Evolutionary conservation across 2,888 invertebrate genomes (phyloP).

Genomic region (Gnatocerus cornutus): DNA sequence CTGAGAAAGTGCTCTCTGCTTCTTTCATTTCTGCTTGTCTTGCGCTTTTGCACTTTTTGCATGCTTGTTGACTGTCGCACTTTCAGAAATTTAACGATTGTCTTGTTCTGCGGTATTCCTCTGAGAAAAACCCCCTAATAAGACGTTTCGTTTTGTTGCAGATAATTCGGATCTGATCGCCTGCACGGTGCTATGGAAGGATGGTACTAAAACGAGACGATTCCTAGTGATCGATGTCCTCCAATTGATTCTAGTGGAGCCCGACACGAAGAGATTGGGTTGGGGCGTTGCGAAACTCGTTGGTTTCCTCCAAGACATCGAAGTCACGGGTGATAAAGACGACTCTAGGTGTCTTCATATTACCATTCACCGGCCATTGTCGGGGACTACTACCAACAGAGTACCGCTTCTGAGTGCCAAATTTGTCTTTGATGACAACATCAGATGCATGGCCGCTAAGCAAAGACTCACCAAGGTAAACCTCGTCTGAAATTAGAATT

Average conservation of each 20-base stretch:
- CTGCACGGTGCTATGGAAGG: constrained; percentile 93
- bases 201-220: constrained; percentile 90
- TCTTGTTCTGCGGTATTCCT: constrained; percentile 57
- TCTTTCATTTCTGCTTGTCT: constrained; percentile 7
- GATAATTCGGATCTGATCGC: constrained; percentile 98
- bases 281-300: constrained; percentile 99
- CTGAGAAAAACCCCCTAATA: constrained; percentile 55
- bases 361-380: constrained; percentile 88
- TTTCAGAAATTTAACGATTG: constrained; percentile 59
- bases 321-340: constrained; percentile 96
- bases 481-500: not conserved
- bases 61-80: constrained; percentile 14
- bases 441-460: constrained; percentile 99
- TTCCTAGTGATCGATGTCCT: constrained; percentile 97
- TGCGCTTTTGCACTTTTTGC: constrained; percentile 5
- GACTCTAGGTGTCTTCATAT: constrained; percentile 96
- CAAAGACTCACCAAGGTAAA: constrained; percentile 86
- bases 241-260: constrained; percentile 97
- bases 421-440: constrained; percentile 99
- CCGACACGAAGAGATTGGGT: constrained; percentile 93
- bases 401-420: constrained; percentile 90
- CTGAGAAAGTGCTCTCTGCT: constrained; percentile 26
- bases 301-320: constrained; percentile 95
- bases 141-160: constrained; percentile 71
- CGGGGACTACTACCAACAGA: constrained; percentile 78